phyloP scores from a whole-genome alignment of 92 coral and sea anemone species.

The Diadumene lineata region DNA sequence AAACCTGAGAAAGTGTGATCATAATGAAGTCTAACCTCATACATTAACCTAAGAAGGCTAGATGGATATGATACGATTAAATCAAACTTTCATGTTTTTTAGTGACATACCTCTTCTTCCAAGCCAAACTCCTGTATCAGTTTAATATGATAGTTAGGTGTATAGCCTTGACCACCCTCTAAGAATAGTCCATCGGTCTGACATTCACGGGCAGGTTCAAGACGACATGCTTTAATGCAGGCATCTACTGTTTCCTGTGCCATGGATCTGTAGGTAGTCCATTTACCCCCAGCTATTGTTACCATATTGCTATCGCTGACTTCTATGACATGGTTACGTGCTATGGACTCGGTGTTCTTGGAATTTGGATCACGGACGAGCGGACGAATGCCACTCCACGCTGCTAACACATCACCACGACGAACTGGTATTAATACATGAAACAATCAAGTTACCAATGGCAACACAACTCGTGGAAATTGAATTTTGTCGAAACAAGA shows the following conservation, averaged over 20 bases:
- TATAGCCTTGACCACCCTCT: constrained; percentile 95
- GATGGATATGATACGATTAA: neutral
- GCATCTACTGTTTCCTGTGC: constrained; percentile 90
- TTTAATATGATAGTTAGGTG: constrained; percentile 71
- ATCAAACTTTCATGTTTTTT: neutral
- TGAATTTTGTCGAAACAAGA: neutral
- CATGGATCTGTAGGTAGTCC: constrained; percentile 99
- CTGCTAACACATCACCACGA: constrained; percentile 92
- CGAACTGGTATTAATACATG: constrained; percentile 84
- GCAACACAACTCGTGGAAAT: neutral
- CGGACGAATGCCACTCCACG: constrained; percentile 98
- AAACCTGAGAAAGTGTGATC: too few species aligned
- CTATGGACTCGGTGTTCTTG: constrained; percentile 85
- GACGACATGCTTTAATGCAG: constrained; percentile 76
- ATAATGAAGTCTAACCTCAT: too few species aligned
- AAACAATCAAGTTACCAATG: too few species aligned
- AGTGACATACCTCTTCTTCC: constrained; percentile 78
- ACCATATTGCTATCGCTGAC: constrained; percentile 88
- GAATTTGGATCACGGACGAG: constrained; percentile 90
- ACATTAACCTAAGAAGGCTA: too few species aligned
- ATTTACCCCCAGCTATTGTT: constrained; percentile 97
- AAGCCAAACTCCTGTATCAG: constrained; percentile 94
- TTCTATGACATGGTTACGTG: constrained; percentile 94
- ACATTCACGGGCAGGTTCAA: constrained; percentile 76
- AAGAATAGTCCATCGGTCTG: constrained; percentile 93